phyloP scores from a whole-genome alignment of 2,888 invertebrate species.

The Orthosia incerta region DNA sequence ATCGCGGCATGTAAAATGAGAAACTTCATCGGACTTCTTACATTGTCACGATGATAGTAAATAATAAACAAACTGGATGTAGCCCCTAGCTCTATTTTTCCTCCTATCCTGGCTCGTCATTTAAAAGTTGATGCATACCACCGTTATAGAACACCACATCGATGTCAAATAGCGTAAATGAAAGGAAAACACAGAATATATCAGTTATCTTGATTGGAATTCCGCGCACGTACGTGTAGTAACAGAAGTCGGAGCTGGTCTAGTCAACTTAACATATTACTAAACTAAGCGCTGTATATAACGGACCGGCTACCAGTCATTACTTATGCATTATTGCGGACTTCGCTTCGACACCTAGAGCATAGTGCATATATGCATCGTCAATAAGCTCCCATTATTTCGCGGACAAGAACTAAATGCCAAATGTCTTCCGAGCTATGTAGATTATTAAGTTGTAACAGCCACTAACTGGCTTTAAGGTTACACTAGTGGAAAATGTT shows the following conservation, averaged over 20 bases:
- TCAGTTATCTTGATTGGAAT: slow-evolving; percentile 50
- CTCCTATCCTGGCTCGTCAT: too few relatives aligned
- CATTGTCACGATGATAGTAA: background rate
- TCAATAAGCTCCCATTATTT: slow-evolving; percentile 33
- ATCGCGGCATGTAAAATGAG: too few relatives aligned
- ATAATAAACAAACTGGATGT: background rate
- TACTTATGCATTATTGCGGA: slow-evolving; percentile 65
- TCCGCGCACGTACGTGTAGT: slow-evolving; percentile 52
- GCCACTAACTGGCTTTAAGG: background rate
- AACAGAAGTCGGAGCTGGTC: slow-evolving; percentile 35
- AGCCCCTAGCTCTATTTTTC: background rate
- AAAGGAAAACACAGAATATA: slow-evolving; percentile 58
- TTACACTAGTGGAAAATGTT: too few relatives aligned
- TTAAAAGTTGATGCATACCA: background rate
- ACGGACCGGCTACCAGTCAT: slow-evolving; percentile 57
- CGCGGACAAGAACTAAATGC: slow-evolving; percentile 5
- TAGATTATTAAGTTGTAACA: slow-evolving; percentile 3
- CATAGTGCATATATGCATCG: slow-evolving; percentile 21
- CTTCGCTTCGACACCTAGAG: slow-evolving; percentile 51
- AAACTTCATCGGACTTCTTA: too few relatives aligned
- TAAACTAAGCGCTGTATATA: slow-evolving; percentile 56
- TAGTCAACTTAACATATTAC: slow-evolving; percentile 49
- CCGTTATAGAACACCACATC: slow-evolving; percentile 1
- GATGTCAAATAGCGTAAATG: slow-evolving; percentile 28
- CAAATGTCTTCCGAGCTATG: slow-evolving; percentile 10